phyloP scores from a whole-genome alignment of 2,797 vertebrate species.

The Trachurus trachurus region DNA sequence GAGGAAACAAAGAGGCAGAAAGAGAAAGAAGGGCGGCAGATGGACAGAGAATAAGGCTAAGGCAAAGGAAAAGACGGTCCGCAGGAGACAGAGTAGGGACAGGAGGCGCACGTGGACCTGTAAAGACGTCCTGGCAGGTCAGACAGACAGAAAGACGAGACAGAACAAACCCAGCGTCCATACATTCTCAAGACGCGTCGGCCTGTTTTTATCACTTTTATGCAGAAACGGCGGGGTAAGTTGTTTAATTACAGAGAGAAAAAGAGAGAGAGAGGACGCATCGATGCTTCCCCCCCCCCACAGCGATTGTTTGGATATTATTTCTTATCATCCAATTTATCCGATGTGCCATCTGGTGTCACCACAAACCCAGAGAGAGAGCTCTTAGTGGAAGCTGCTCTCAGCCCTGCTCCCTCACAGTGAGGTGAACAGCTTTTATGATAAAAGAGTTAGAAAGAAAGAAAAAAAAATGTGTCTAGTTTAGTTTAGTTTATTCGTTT shows the following conservation, averaged over 20 bases:
- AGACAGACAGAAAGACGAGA: slow-evolving; percentile 5
- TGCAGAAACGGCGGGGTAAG: not conserved
- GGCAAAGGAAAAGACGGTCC: not conserved
- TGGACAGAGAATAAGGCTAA: slow-evolving; percentile 16
- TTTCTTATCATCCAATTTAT: not conserved
- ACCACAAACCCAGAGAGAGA: not conserved
- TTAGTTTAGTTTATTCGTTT: too few relatives aligned
- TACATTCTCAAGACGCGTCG: not conserved
- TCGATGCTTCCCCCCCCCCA: not conserved
- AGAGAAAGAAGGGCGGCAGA: slow-evolving; percentile 13
- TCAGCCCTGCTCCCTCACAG: not conserved
- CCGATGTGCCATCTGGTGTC: not conserved
- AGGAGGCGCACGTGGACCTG: slow-evolving; percentile 32
- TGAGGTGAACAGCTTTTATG: not conserved
- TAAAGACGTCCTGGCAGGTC: slow-evolving; percentile 46
- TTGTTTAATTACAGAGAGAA: not conserved
- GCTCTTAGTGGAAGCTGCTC: not conserved
- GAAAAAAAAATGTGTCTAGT: not conserved
- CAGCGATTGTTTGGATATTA: not conserved
- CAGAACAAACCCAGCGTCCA: not conserved
- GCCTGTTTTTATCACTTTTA: not conserved
- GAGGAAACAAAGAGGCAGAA: slow-evolving; percentile 12
- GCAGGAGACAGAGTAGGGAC: slow-evolving; percentile 51
- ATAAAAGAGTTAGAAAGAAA: not conserved
- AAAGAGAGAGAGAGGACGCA: not conserved